Percentiles rank a stretch among this genome's conserved stretches.
phyloP scores from a whole-genome alignment of 2,888 invertebrate species.

The Meghimatium bilineatum region DNA sequence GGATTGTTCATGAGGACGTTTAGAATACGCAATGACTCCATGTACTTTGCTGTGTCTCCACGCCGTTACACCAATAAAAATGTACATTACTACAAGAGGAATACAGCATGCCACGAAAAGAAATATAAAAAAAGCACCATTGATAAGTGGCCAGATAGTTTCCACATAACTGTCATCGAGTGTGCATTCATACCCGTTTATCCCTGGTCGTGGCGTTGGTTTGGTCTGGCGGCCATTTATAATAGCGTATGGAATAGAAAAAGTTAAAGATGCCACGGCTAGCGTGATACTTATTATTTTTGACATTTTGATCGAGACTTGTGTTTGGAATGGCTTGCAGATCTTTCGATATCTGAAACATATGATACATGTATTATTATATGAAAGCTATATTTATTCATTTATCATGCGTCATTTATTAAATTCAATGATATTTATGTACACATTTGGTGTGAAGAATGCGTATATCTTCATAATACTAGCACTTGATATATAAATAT shows the following conservation, averaged over 20 bases:
- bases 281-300: constrained; percentile 12
- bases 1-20: not conserved
- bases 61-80: constrained; percentile 31
- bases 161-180: constrained; percentile 32
- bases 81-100: constrained; percentile 38
- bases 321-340: constrained; percentile 28
- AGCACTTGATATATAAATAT: too few species aligned
- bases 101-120: constrained; percentile 27
- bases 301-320: not conserved
- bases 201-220: not conserved
- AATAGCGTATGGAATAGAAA: constrained; percentile 39
- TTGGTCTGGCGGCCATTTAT: constrained; percentile 41
- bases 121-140: constrained; percentile 32
- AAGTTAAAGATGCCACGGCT: not conserved
- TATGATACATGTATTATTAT: not conserved
- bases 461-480: too few species aligned
- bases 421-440: too few species aligned
- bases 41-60: constrained; percentile 26
- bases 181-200: constrained; percentile 32
- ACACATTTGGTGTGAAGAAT: too few species aligned
- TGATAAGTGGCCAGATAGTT: constrained; percentile 36
- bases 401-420: too few species aligned
- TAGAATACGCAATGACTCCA: not conserved
- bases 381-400: too few species aligned
- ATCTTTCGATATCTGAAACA: constrained; percentile 46